Base-by-base conservation (phyloP, 2,113 vertebrate genomes). In the Condylura cristata region DNA sequence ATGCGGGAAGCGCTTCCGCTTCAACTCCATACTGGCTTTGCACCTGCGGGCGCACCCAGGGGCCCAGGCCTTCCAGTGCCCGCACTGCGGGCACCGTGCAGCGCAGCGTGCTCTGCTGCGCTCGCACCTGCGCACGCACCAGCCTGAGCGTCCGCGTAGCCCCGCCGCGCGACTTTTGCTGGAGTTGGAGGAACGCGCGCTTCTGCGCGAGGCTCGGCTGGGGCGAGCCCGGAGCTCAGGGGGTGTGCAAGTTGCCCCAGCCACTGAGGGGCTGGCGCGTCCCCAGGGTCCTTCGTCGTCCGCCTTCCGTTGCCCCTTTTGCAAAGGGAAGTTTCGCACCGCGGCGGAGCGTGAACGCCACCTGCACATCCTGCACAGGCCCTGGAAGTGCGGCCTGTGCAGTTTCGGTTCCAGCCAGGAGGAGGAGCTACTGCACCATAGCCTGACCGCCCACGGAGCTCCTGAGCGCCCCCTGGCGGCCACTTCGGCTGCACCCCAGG, bases 321-420 rank as follows among this genome's bases (percentile, higher is more conserved):
- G 99, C 98, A 99, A 99, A 97, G 99, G 99, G 82, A 99, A 99
- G 97, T 99, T 99, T 97, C 99, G 99, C 75, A 99, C 99, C 2
- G 98, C 98, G 3, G 99, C 98, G 0, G 99, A 99, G 97, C 97
- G 99, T 46, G 98, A 99, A 30, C 99, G 99, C 37, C 99, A 99
- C 66, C 98, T 99, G 34, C 98, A 99, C 84, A 99, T 99, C 92
- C 98, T 99, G 93, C 99, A 99, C 97, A 98, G 99, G 97, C 99
- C 99, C 0, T 99, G 99, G 93, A 99, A 99, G 96, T 99, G 99
- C 97, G 98, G 98, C 74, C 98, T 99, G 86, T 99, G 99, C 97
- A 98, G 99, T 94, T 99, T 99, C 95, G 99, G 99, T 7, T 98
- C 99, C 75, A 99, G 98, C 97, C 99, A 98, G 95, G 99, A 99